These are phyloP conservation scores for Blennius ocellaris DNA, from an alignment of 2,113 vertebrate species.

Conservation along the genomic window DNA sequence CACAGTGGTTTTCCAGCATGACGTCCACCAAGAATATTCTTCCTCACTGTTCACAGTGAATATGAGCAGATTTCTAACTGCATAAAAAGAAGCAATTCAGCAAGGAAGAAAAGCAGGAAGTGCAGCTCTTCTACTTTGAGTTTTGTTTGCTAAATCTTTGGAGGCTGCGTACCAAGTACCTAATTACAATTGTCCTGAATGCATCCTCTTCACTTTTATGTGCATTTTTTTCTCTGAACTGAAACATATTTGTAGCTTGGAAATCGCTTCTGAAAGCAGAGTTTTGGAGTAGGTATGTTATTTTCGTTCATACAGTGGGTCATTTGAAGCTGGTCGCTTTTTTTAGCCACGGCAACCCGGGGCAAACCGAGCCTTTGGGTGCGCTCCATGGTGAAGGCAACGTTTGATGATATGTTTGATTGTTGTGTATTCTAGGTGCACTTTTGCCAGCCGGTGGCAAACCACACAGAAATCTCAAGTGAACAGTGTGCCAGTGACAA, in stretches of 20 bases:
- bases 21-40: no score
- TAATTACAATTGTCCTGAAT: slow-evolving; percentile 16
- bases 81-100: slow-evolving; percentile 8
- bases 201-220: slow-evolving; percentile 14
- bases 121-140: background rate
- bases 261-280: slow-evolving; percentile 59
- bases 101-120: background rate
- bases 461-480: slow-evolving; percentile 54
- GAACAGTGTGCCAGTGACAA: slow-evolving; percentile 53
- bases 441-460: slow-evolving; percentile 49
- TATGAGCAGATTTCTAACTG: background rate
- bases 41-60: background rate
- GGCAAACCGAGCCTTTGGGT: slow-evolving; percentile 47
- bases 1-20: background rate
- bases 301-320: slow-evolving; percentile 41
- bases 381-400: slow-evolving; percentile 36
- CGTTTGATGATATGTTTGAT: slow-evolving; percentile 67
- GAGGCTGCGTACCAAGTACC: background rate
- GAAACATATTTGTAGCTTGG: slow-evolving; percentile 33
- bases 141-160: background rate
- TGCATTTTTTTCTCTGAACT: slow-evolving; percentile 43
- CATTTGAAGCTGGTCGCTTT: slow-evolving; percentile 32
- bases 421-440: slow-evolving; percentile 54
- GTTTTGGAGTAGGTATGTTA: slow-evolving; percentile 38
- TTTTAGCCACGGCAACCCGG: slow-evolving; percentile 32